These are phyloP conservation scores for Yoshiicerus persimilis DNA, from an alignment of 1,140 invertebrate species.

Conservation along the genomic window DNA sequence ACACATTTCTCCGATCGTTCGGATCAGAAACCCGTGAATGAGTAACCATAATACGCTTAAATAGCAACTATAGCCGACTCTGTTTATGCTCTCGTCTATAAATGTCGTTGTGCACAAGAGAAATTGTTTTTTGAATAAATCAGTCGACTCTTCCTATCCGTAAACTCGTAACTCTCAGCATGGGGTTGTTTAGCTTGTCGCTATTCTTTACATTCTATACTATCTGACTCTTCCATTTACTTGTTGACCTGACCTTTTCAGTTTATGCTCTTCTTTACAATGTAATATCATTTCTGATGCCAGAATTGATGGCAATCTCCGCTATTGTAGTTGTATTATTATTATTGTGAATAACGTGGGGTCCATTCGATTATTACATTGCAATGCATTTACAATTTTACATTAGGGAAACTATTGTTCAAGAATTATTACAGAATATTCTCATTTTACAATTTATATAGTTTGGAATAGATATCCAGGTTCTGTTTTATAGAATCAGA, in stretches of 20 bases:
- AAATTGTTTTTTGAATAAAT: conserved; percentile 22
- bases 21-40: background rate
- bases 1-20: background rate
- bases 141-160: background rate
- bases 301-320: background rate
- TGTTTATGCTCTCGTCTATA: background rate
- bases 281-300: background rate
- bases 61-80: background rate
- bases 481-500: background rate
- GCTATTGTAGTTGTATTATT: background rate
- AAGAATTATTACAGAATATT: background rate
- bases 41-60: background rate
- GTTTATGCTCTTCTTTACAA: background rate
- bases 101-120: background rate
- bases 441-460: background rate
- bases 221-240: background rate
- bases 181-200: background rate
- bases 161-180: background rate
- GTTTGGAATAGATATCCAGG: background rate
- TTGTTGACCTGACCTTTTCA: conserved; percentile 15
- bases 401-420: background rate
- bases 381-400: background rate
- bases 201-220: background rate
- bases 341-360: background rate
- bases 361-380: background rate